These are phyloP conservation scores for Nemotelus nigrinus DNA, from an alignment of 2,888 invertebrate species.

Conservation along the genomic window DNA sequence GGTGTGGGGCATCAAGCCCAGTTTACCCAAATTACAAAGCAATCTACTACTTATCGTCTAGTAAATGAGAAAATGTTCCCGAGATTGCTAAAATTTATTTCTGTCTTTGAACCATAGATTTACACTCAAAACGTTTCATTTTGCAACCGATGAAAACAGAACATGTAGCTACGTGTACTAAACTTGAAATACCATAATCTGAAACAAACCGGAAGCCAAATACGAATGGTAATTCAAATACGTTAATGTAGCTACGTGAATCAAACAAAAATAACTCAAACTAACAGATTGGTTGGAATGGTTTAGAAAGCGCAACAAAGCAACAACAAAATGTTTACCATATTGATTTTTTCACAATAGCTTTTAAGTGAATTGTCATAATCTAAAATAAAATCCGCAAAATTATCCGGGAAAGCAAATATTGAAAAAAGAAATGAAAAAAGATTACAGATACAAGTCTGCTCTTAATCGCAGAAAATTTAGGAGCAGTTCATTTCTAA, in stretches of 20 bases:
- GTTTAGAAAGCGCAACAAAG: not conserved
- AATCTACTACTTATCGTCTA: no score
- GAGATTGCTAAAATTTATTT: no score
- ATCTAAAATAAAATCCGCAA: slow-evolving; percentile 16
- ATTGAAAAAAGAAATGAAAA: slow-evolving; percentile 10
- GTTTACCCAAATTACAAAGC: no score
- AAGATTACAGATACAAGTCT: slow-evolving; percentile 1
- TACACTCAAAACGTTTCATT: no score
- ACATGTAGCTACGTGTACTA: no score
- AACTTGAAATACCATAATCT: not conserved
- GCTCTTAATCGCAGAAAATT: slow-evolving; percentile 6
- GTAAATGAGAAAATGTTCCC: no score
- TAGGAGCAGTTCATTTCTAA: slow-evolving; percentile 27
- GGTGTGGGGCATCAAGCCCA: no score
- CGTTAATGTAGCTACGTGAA: slow-evolving; percentile 5
- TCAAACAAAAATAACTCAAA: not conserved
- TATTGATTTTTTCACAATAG: slow-evolving; percentile 49
- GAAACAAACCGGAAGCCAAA: not conserved
- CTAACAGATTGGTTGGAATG: not conserved
- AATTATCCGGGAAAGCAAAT: slow-evolving; percentile 1
- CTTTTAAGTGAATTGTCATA: slow-evolving; percentile 22
- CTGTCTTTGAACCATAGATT: no score
- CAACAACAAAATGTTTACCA: slow-evolving; percentile 39
- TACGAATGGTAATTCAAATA: not conserved
- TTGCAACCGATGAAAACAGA: no score